A percentile compares a stretch with the other conserved stretches of the same genome.
Evolutionary conservation across 1,140 invertebrate species (phyloP).

Genomic region (Cataglyphis hispanica): DNA sequence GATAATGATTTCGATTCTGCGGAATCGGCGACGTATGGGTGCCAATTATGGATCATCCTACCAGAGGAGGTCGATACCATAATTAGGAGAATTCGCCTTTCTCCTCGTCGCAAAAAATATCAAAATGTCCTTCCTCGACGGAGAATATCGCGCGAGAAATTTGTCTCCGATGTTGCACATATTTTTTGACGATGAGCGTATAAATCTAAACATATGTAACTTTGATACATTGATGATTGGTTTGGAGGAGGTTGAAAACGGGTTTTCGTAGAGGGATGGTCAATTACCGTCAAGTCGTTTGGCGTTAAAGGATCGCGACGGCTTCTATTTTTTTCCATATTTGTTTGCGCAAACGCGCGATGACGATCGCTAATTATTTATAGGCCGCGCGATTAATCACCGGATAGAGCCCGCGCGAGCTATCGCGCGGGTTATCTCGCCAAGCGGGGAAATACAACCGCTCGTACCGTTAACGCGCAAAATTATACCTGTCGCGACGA

Average conservation of each 20-base stretch:
- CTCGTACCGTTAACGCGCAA: conserved; percentile 28
- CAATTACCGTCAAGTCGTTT: conserved; percentile 22
- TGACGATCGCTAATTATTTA: conserved; percentile 42
- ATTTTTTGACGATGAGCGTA: background rate
- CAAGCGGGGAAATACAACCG: no score
- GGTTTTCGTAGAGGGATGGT: conserved; percentile 29
- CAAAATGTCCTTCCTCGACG: background rate
- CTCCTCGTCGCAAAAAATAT: conserved; percentile 6
- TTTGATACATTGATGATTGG: background rate
- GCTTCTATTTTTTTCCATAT: background rate
- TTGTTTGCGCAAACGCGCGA: background rate
- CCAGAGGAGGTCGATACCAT: conserved; percentile 31
- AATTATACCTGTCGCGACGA: background rate
- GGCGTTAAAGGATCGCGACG: conserved; percentile 8
- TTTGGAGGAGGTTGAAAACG: background rate
- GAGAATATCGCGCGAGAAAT: background rate
- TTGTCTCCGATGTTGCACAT: background rate
- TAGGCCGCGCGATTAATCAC: conserved; percentile 22
- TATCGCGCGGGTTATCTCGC: conserved; percentile 35
- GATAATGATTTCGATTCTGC: conserved; percentile 66
- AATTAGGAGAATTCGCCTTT: conserved; percentile 61
- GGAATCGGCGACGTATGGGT: conserved; percentile 56
- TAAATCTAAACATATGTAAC: background rate
- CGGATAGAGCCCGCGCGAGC: conserved; percentile 10
- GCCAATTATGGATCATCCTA: conserved; percentile 54